phyloP scores from a whole-genome alignment of 2,797 vertebrate species.

The Argya squamiceps region DNA sequence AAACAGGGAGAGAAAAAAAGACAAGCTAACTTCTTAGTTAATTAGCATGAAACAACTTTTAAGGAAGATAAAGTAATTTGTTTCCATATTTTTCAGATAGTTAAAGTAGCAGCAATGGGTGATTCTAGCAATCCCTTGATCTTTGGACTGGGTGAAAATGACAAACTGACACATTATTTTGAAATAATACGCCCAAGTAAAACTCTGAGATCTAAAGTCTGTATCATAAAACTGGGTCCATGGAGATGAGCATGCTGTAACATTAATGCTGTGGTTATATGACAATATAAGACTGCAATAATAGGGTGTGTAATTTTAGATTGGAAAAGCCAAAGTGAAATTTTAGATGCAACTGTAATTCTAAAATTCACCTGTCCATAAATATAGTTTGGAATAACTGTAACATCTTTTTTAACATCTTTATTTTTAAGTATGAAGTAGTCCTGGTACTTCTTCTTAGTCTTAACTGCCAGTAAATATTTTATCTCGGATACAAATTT shows the following conservation, averaged over 20 bases:
- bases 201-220: background rate
- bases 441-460: background rate
- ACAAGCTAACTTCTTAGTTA: background rate
- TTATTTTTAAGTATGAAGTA: background rate
- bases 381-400: background rate
- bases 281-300: background rate
- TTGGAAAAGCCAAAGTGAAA: background rate
- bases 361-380: background rate
- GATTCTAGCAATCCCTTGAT: background rate
- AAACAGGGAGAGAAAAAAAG: background rate
- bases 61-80: background rate
- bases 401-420: background rate
- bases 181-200: background rate
- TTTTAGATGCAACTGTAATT: background rate
- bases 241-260: background rate
- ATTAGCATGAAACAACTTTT: background rate
- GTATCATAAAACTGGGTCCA: background rate
- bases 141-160: background rate
- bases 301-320: background rate
- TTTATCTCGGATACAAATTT: background rate
- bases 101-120: background rate
- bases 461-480: background rate
- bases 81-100: background rate
- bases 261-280: background rate
- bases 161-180: background rate